phyloP scores from a whole-genome alignment of 2,113 vertebrate genomes.

The Apus apus region DNA sequence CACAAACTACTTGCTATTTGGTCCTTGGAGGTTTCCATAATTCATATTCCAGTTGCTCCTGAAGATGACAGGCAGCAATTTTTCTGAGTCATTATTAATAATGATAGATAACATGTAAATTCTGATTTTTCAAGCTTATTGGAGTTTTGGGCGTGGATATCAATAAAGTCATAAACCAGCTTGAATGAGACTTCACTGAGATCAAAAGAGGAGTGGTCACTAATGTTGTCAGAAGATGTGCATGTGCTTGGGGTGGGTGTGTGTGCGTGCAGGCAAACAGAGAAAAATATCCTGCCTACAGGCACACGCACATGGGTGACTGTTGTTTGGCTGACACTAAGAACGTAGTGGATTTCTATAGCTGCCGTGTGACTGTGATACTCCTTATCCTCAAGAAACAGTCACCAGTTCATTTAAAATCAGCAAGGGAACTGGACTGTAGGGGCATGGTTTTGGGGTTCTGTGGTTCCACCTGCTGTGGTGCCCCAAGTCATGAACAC shows the following conservation, averaged over 20 bases:
- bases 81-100: not conserved
- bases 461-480: fast-evolving
- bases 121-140: not conserved
- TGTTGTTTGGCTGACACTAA: not conserved
- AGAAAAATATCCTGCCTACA: not conserved
- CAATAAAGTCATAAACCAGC: not conserved
- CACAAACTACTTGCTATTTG: not conserved
- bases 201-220: not conserved
- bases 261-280: no score
- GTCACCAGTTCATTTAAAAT: not conserved
- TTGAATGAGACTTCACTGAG: not conserved
- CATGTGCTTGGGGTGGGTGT: not conserved
- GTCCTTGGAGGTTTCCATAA: not conserved
- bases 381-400: not conserved
- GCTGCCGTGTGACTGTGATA: not conserved
- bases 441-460: not conserved
- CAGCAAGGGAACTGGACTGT: not conserved
- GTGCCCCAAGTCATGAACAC: not conserved
- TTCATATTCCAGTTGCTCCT: not conserved
- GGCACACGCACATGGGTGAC: fast-evolving
- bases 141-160: not conserved
- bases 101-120: not conserved
- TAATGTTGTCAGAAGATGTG: not conserved
- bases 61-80: not conserved
- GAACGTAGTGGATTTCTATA: not conserved